Evolutionary conservation across 2,797 vertebrate genomes (phyloP).

Genomic region (Phoebastria nigripes): DNA sequence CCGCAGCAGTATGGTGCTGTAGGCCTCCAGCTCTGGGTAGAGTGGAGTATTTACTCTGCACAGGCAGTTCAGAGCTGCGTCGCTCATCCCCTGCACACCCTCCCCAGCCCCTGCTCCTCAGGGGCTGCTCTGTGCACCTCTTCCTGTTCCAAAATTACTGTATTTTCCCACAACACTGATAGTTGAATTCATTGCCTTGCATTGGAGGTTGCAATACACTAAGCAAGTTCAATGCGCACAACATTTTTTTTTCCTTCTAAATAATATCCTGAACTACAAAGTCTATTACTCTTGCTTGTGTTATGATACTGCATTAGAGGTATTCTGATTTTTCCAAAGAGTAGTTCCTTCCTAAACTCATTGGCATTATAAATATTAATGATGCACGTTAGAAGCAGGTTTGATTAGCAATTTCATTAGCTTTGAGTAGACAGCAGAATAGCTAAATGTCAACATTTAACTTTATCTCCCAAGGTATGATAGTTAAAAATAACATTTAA

Average conservation of each 20-base stretch:
- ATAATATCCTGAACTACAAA: neutral
- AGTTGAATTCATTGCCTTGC: neutral
- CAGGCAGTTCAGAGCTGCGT: neutral
- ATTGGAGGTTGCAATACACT: neutral
- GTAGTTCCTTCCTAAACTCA: neutral
- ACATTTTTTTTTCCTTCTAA: neutral
- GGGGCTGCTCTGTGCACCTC: neutral
- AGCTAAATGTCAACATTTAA: conserved; percentile 27
- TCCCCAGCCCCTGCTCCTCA: neutral
- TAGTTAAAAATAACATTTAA: neutral
- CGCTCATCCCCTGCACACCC: accelerated
- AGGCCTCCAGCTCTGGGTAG: neutral
- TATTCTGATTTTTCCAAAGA: neutral
- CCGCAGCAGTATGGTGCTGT: accelerated
- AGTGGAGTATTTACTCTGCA: neutral
- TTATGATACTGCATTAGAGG: neutral
- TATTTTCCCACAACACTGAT: neutral
- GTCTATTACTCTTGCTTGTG: neutral
- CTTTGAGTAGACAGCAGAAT: neutral
- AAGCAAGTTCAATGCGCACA: neutral
- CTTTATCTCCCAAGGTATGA: conserved; percentile 1
- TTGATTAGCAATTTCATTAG: conserved; percentile 36
- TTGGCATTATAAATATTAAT: conserved; percentile 27
- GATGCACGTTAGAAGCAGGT: neutral
- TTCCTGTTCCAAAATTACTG: neutral